Evolutionary conservation across 2,113 vertebrate species (phyloP), one percentile per base, ranked within the genome.

Genomic region (Sceloporus tristichus): DNA sequence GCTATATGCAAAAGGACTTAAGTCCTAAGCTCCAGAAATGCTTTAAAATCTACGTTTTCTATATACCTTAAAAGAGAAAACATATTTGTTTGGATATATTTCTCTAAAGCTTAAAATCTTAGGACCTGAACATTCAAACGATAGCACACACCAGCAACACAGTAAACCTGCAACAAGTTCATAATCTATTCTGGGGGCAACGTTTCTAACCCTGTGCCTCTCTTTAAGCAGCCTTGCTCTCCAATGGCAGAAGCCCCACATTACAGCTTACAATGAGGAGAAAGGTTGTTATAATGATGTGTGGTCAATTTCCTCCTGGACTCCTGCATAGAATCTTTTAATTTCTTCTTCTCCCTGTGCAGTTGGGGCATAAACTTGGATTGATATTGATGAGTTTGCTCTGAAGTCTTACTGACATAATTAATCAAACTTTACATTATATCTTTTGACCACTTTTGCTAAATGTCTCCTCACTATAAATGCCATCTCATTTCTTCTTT

Each of bases 11-110:
- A 88, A 92, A 42, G 4, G 19, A 80, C 76, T 54, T 1, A 71
- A 48, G 83, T 29, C 13, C 71, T 1, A 77, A 66, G 5, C 87
- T 14, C 21, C 21, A 85, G n/a, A 84, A 80, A 48, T 38, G 62
- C 29, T 73, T 71, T 83, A 83, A 66, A 66, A 82, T 82, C 59
- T 82, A 71, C 59, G 71, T 83, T 71, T 83, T 71, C 71, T 71
- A 48, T 83, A 29, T 70, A 83, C 65, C 27, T 68, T 68, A 68
- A 48, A 82, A 29, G 21, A 29, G 10, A 5, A 16, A 25, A 27
- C 40, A 25, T 71, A 5, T 38, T 5, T 70, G 80, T 42, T 83
- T 19, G 42, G 7, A 54, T 62, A 3, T 62, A 18, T 48, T 54
- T 54, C 16, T 5, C 6, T 40, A 42, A 13, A 66, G 62, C 59